Conservation (phyloP, 2,113 vertebrate genomes). For the Callorhinus ursinus region DNA sequence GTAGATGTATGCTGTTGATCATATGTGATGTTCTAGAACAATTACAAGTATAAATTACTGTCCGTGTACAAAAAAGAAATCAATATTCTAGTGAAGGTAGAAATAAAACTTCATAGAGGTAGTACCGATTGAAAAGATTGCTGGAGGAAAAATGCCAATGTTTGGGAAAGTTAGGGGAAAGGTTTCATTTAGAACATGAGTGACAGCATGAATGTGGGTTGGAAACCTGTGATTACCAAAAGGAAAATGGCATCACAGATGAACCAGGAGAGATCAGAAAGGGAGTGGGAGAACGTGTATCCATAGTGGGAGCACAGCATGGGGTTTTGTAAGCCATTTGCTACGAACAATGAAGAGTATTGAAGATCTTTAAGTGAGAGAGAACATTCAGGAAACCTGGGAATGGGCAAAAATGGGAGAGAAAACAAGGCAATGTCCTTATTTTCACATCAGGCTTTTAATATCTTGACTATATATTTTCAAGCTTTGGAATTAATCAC, state of each 20-base stretch:
- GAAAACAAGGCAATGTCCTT: not conserved
- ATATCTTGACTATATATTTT: not conserved
- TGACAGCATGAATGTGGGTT: no score
- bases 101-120: not conserved
- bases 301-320: not conserved
- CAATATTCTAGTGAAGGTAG: not conserved
- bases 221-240: not conserved
- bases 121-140: not conserved
- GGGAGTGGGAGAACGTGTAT: not conserved
- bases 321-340: not conserved
- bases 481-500: not conserved
- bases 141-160: not conserved
- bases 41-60: not conserved
- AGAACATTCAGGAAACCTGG: not conserved
- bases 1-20: not conserved
- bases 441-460: not conserved
- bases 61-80: not conserved
- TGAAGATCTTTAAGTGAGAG: not conserved
- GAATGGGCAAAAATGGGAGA: not conserved
- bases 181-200: not conserved
- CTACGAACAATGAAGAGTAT: rapidly evolving
- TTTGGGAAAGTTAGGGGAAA: not conserved
- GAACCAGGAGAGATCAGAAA: not conserved
- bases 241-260: not conserved
- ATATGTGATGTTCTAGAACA: not conserved